Evolutionary conservation across 2,888 invertebrate genomes (phyloP).

Genomic region (Luperina testacea): DNA sequence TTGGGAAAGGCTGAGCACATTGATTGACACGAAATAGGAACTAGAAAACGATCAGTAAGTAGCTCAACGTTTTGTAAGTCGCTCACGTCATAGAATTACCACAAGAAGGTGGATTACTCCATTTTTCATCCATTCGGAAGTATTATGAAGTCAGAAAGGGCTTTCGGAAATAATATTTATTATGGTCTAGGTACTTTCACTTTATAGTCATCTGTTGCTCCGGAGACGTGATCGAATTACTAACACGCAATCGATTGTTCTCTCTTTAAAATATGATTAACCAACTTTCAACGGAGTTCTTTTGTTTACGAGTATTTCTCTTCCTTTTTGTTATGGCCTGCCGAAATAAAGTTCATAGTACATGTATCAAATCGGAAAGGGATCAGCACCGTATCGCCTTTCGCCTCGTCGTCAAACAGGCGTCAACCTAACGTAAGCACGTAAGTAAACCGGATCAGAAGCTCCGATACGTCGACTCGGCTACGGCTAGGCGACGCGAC

Average conservation of each 20-base stretch:
- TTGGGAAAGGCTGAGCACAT: not conserved
- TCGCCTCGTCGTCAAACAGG: no score
- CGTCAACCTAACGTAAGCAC: no score
- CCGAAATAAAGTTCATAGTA: no score
- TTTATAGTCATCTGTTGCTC: slow-evolving; percentile 61
- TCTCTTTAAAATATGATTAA: slow-evolving; percentile 31
- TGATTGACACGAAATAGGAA: not conserved
- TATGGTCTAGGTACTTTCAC: slow-evolving; percentile 47
- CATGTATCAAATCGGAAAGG: no score
- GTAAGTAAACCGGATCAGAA: no score
- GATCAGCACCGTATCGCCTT: no score
- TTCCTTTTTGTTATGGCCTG: not conserved
- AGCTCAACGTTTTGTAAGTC: not conserved
- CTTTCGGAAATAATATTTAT: slow-evolving; percentile 53
- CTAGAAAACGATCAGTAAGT: not conserved
- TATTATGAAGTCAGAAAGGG: slow-evolving; percentile 48
- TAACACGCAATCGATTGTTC: slow-evolving; percentile 35
- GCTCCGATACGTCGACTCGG: no score
- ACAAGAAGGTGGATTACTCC: slow-evolving; percentile 15
- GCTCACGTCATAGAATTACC: not conserved
- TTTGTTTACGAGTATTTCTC: not conserved
- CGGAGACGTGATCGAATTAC: slow-evolving; percentile 47
- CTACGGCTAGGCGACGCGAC: no score
- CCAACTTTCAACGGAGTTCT: not conserved
- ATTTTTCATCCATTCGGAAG: slow-evolving; percentile 35